These are phyloP conservation scores for Eupithecia inturbata DNA, from an alignment of 2,888 invertebrate genomes.

Conservation along the genomic window DNA sequence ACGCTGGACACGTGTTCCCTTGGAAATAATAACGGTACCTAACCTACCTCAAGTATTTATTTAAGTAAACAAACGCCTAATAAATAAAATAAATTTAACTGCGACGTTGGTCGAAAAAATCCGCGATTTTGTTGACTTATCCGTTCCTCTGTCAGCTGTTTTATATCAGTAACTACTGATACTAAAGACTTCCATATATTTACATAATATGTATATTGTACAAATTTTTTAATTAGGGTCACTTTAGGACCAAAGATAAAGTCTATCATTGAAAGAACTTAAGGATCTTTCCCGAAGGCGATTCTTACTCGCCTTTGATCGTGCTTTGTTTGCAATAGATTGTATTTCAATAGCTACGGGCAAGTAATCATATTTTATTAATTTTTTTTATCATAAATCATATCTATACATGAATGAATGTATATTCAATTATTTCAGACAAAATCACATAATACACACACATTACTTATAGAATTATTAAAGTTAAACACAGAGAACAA, in stretches of 20 bases:
- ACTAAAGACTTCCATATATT: background rate
- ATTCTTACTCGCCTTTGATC: background rate
- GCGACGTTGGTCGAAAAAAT: background rate
- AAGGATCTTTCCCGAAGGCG: background rate
- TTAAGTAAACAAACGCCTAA: background rate
- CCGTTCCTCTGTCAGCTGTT: background rate
- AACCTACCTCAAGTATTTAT: background rate
- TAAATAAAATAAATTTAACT: background rate
- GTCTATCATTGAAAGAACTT: background rate
- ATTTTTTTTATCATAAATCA: too few relatives aligned
- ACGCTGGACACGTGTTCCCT: slow-evolving; percentile 25
- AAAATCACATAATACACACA: too few relatives aligned
- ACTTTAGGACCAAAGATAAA: background rate
- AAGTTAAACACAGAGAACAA: background rate
- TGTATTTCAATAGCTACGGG: background rate
- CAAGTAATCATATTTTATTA: too few relatives aligned
- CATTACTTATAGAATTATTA: too few relatives aligned
- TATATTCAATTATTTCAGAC: too few relatives aligned
- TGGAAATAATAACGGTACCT: background rate
- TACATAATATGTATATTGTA: too few relatives aligned
- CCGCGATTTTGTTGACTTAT: slow-evolving; percentile 3
- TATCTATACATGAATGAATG: too few relatives aligned
- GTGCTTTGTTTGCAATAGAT: background rate
- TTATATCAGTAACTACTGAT: slow-evolving; percentile 1
- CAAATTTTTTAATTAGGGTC: background rate